These are phyloP conservation scores for Tragopan temminckii DNA, from an alignment of 2,797 vertebrate species.

Conservation along the genomic window DNA sequence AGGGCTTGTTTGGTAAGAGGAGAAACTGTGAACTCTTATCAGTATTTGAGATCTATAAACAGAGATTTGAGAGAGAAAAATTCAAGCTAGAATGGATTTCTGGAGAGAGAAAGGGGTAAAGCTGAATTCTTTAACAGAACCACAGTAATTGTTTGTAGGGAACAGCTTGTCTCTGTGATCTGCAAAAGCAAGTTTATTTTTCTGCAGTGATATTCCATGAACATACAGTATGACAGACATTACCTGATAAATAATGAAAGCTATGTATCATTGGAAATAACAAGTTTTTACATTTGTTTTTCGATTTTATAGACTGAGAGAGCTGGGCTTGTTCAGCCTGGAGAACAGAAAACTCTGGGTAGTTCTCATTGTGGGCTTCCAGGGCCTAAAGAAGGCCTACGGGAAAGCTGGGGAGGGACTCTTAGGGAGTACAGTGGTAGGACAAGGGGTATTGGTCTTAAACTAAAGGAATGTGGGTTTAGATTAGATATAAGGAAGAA, in stretches of 20 bases:
- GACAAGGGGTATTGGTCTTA: neutral
- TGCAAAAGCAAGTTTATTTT: neutral
- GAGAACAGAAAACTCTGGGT: neutral
- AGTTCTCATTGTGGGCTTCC: neutral
- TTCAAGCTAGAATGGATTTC: neutral
- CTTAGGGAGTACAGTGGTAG: neutral
- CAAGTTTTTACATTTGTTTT: neutral
- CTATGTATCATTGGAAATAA: neutral
- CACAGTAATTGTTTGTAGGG: neutral
- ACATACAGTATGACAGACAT: neutral
- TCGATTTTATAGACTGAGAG: neutral
- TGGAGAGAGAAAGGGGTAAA: neutral
- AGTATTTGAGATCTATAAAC: slow-evolving; percentile 26
- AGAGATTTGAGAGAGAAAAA: slow-evolving; percentile 2
- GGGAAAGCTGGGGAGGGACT: too few species aligned
- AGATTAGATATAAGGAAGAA: neutral
- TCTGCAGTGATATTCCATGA: neutral
- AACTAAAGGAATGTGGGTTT: neutral
- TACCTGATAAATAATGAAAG: neutral
- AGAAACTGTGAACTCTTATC: neutral
- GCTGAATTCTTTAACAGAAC: neutral
- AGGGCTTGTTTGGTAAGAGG: neutral
- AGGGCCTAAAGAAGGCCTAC: neutral
- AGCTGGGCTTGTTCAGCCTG: neutral
- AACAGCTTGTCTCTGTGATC: neutral